Base-by-base conservation (phyloP, 1,140 invertebrate species). In the Centruroides sculpturatus region DNA sequence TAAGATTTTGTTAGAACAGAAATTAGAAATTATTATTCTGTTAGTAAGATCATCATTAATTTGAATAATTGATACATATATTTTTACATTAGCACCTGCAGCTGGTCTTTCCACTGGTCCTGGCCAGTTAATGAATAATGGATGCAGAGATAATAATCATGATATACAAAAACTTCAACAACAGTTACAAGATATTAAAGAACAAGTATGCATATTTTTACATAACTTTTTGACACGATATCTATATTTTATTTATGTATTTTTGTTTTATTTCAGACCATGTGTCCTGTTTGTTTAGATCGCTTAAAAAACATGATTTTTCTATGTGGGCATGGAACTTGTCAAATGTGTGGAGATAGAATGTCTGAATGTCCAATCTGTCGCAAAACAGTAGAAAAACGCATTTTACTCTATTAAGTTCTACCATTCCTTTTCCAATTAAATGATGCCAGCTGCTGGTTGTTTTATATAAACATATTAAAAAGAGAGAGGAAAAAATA, bases 301-400 rank as follows among this genome's bases (percentile, higher is more conserved):
- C 83, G 92, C 35, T 78, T 96, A 68, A 96, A 95, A 77, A 98
- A 98, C 75, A 96, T 98, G 91, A 94, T 97, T 66, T 98, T 97
- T 77, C 80, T 97, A 5, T 98, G 94, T 75, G 94, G 94, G 8
- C 94, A 98, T 76, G 93, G 92, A 57, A 89, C 92, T 36, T 98
- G 94, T 74, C 93, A 98, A 77, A 91, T 94, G 86, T 98, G 94
- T 76, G 93, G 94, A 11, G 93, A 98, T 78, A 82, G 91, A 65
- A 95, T 98, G 83, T 84, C 85, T 57, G 92, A 95, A 68, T 98
- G 94, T 74, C 94, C 94, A 7, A 98, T 98, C 69, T 98, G 94
- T 75, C 82, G 94, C 59, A 97, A 98, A 76, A 82, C 86, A 57
- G 91, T 98, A 23, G 92, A 96, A 73, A 94, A 94, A 73, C 81